Base-by-base conservation (phyloP, 2,888 invertebrate species). In the Unio pictorum region DNA sequence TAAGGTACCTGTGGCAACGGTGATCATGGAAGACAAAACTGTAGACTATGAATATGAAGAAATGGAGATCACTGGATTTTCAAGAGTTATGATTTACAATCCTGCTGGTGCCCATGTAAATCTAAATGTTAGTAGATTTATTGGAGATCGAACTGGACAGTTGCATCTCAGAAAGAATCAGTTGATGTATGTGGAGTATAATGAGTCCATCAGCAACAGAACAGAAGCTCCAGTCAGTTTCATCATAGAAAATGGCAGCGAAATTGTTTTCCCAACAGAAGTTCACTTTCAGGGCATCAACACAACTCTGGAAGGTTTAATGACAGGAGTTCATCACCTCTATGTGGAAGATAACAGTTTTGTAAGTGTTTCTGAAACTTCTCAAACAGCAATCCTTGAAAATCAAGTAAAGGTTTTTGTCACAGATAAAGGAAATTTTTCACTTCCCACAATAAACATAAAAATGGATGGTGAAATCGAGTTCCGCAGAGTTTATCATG, bases 211-310 rank as follows among this genome's bases (percentile, higher is more conserved):
- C 30, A 74, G 72, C 34, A 85, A 85, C 68, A 68, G 78, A 1
- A 85, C 85, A 11, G 85, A 85, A 69, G 85, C 85, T 6, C 84
- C 84, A 1, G 81, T 84, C 18, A 82, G 84, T 68, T 85, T 79
- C 72, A 79, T 81, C 55, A 81, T 84, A 60, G 85, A 85, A 64
- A 34, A 78, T 60, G 80, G 73, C 17, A 78, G 80, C 28, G 82
- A 84, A 63, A 58, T 84, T 6, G 67, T 85, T 18, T 77, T 85
- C 60, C 85, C 85, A 34, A 83, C 84, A 11, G 84, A 84, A 61
- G 81, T 83, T 7, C 82, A 82, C 67, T 64, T 85, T 61, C 84
- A 85, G 55, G 85, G 84, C 4, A 77, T 83, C 20, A 82, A 84
- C 65, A 80, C 82, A 20, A 79, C 75, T 55, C 64, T 84, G 8